Base-by-base conservation (phyloP, 1,140 invertebrate species). In the Himalopsyche phryganea region DNA sequence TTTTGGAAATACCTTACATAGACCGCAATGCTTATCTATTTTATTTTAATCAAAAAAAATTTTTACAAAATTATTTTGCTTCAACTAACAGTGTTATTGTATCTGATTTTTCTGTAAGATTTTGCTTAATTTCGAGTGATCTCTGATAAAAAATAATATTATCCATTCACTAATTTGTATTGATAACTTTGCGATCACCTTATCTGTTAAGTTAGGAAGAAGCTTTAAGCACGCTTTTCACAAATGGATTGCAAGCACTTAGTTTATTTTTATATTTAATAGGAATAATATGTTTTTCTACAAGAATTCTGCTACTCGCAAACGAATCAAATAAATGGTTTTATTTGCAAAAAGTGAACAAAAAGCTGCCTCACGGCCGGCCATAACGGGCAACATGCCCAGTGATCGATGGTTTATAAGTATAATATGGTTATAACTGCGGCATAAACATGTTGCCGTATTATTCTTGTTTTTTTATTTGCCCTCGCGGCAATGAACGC, bases 401-500 rank as follows among this genome's bases (percentile, higher is more conserved):
- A 41, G 51, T 54, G 51, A 54, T 54, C 51, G 51, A 54, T 45
- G 42, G 51, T 54, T 46, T 54, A 54, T 54, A 54, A 54, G 40
- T 13, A 54, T 35, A 54, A 54, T 45, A 44, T 53, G 50, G 50
- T 42, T 36, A 51, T 51, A 51, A 40, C 35, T 20, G 33, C 35
- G 33, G 6, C 14, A 33, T 40, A 50, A 50, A 40, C 32, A 50
- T 50, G 17, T n/a, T 38, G 11, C 13, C 9, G 42, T 10, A 17
- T 10, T 19, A 19, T 45, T 45, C 42, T 20, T 4, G 42, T 45
- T 45, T 45, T 35, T 45, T 19, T 17, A 45, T 15, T 17, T 45
- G 18, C 42, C 42, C n/a, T 11, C 10, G 18, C 18, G 38, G 15
- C n/a, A 40, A 45, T 45, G 42, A 10, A 28, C 23, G 23, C 42